A percentile compares a stretch with the other conserved stretches of the same genome.
These are phyloP conservation scores for Mythimna lalbum DNA, from an alignment of 2,888 invertebrate species.

Conservation along the genomic window DNA sequence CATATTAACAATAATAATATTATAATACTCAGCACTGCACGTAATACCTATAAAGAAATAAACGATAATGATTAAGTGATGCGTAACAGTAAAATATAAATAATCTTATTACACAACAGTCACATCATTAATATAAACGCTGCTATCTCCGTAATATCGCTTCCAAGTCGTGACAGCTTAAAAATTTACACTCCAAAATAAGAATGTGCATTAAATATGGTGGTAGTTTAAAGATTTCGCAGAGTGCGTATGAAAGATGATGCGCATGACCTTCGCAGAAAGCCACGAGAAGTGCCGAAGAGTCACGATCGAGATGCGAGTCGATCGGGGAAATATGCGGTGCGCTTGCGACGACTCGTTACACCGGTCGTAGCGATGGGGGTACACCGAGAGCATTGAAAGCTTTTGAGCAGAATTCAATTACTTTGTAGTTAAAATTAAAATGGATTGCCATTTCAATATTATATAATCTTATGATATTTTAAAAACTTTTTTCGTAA, in stretches of 20 bases:
- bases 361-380: conserved; percentile 33
- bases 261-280: conserved; percentile 78
- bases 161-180: conserved; percentile 55
- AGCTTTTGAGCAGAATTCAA: not conserved
- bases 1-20: conserved; percentile 25
- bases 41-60: conserved; percentile 30
- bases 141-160: conserved; percentile 43
- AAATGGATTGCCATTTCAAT: too few relatives aligned
- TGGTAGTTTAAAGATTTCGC: conserved; percentile 66
- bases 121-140: conserved; percentile 50
- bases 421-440: too few relatives aligned
- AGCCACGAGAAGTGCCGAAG: conserved; percentile 63
- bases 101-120: conserved; percentile 56
- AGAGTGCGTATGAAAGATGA: conserved; percentile 65
- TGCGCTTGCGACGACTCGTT: conserved; percentile 54
- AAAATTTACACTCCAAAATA: conserved; percentile 67
- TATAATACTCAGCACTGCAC: conserved; percentile 12
- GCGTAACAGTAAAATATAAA: conserved; percentile 48
- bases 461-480: too few relatives aligned
- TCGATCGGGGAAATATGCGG: conserved; percentile 69
- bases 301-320: conserved; percentile 65
- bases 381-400: conserved; percentile 50
- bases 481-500: too few relatives aligned
- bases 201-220: conserved; percentile 64
- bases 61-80: conserved; percentile 44